Evolutionary conservation across 2,888 invertebrate genomes (phyloP).

Genomic region (Tetramorium bicarinatum): DNA sequence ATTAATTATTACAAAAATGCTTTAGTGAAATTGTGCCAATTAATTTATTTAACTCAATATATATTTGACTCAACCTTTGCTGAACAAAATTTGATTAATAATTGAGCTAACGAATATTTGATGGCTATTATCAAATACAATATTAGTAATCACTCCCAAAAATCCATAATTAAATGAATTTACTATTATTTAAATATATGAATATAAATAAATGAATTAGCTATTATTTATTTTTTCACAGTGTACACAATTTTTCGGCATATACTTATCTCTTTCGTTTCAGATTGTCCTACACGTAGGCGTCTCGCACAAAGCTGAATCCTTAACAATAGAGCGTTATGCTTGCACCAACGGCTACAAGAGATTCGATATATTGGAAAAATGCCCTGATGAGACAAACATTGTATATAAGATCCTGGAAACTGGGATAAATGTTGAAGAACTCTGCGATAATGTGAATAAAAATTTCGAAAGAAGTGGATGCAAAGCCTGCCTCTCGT

Average conservation of each 20-base stretch:
- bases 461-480: constrained; percentile 81
- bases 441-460: constrained; percentile 88
- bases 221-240: too few relatives aligned
- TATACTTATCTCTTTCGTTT: constrained; percentile 66
- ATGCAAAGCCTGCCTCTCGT: constrained; percentile 87
- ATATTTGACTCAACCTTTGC: too few relatives aligned
- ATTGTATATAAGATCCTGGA: constrained; percentile 87
- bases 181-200: too few relatives aligned
- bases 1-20: too few relatives aligned
- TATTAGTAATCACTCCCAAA: too few relatives aligned
- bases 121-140: too few relatives aligned
- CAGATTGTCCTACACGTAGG: constrained; percentile 94
- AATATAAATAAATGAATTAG: too few relatives aligned
- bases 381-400: constrained; percentile 87
- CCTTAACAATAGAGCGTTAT: constrained; percentile 90
- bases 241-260: background rate
- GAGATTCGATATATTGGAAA: constrained; percentile 86
- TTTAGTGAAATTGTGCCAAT: too few relatives aligned
- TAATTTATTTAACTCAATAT: too few relatives aligned
- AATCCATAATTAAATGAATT: too few relatives aligned
- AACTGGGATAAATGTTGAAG: constrained; percentile 88
- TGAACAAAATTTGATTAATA: too few relatives aligned
- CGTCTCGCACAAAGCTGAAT: constrained; percentile 89
- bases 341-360: constrained; percentile 90
- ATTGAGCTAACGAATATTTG: too few relatives aligned